Conservation (phyloP, 2,113 vertebrate genomes). For the Brachyhypopomus occidentalis region DNA sequence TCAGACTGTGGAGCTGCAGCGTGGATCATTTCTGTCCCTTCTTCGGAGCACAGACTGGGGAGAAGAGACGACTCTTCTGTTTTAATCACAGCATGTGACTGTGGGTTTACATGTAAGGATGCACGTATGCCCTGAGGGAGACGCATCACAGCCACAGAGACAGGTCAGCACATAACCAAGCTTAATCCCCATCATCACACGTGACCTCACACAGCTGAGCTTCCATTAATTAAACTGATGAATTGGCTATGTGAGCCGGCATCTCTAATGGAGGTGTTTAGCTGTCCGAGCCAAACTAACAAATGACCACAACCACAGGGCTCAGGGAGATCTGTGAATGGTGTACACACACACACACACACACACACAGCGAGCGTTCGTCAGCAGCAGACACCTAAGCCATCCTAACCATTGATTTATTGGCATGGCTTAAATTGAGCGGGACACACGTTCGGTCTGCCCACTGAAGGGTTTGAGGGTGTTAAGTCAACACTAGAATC, state of each 20-base stretch:
- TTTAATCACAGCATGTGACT: neutral
- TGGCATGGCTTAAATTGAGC: slow-evolving; percentile 35
- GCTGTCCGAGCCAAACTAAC: slow-evolving; percentile 12
- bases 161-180: slow-evolving; percentile 22
- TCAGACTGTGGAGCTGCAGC: too few species aligned
- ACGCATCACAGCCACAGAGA: slow-evolving; percentile 1
- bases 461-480: slow-evolving; percentile 3
- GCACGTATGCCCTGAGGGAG: neutral
- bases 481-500: slow-evolving; percentile 32
- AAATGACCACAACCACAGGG: slow-evolving; percentile 30
- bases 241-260: slow-evolving; percentile 7
- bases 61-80: neutral
- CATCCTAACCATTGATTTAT: slow-evolving; percentile 37
- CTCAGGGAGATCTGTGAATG: neutral
- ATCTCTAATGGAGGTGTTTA: slow-evolving; percentile 18
- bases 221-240: slow-evolving; percentile 34
- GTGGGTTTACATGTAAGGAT: neutral
- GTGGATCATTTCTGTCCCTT: too few species aligned
- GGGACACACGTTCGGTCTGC: neutral
- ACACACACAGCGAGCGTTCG: neutral
- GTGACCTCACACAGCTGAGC: slow-evolving; percentile 12
- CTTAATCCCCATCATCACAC: slow-evolving; percentile 29
- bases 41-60: too few species aligned
- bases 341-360: slow-evolving; percentile 8
- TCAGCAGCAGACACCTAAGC: slow-evolving; percentile 16